Evolutionary conservation across 2,113 vertebrate genomes (phyloP).

Genomic region (Sphaerodactylus townsendi): DNA sequence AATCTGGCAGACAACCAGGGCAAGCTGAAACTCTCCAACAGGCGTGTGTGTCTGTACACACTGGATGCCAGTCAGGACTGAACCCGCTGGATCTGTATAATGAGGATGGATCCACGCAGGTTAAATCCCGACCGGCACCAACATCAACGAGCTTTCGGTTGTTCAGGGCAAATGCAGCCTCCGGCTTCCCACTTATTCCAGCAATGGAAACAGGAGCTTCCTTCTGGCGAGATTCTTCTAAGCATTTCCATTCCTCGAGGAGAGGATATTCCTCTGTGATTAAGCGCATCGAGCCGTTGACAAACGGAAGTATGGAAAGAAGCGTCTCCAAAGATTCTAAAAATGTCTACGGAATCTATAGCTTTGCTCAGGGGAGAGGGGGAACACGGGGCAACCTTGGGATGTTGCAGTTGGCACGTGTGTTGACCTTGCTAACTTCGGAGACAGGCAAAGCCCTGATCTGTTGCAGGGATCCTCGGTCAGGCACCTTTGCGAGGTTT

Average conservation of each 20-base stretch:
- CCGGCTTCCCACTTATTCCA: too few species aligned
- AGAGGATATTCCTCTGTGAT: conserved; percentile 13
- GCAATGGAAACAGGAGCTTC: not conserved
- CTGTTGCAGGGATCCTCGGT: too few species aligned
- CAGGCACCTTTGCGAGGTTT: too few species aligned
- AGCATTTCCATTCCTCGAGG: not conserved
- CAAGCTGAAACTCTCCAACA: too few species aligned
- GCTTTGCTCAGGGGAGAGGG: not conserved
- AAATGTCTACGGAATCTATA: conserved; percentile 31
- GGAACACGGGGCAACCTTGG: too few species aligned
- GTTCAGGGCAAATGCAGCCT: not conserved
- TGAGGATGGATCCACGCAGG: not conserved
- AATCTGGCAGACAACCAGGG: too few species aligned
- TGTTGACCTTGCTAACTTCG: too few species aligned
- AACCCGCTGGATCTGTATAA: too few species aligned
- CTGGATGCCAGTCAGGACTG: too few species aligned
- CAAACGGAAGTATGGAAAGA: conserved; percentile 1
- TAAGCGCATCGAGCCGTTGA: not conserved
- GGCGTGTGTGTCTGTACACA: too few species aligned
- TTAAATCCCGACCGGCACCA: not conserved
- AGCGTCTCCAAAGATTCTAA: conserved; percentile 40
- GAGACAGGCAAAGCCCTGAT: too few species aligned
- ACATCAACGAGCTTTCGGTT: not conserved
- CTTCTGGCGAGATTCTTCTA: not conserved
- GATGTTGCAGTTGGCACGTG: too few species aligned